These are phyloP conservation scores for Tipula vernalis DNA, from an alignment of 2,888 invertebrate genomes.

Conservation along the genomic window DNA sequence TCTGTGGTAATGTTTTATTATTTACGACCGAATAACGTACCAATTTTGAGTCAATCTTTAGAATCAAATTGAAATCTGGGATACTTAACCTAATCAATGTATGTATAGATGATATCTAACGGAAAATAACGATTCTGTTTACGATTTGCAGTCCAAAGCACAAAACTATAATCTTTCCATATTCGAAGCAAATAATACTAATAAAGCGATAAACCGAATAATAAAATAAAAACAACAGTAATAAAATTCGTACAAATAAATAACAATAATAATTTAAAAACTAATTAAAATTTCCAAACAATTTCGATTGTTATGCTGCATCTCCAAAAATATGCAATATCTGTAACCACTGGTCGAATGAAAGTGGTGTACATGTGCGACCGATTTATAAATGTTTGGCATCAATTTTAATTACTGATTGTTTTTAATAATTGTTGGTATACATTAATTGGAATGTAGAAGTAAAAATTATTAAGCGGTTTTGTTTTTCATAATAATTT, in stretches of 20 bases:
- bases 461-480: background rate
- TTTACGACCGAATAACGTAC: too few relatives aligned
- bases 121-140: too few relatives aligned
- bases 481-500: background rate
- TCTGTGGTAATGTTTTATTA: too few relatives aligned
- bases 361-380: background rate
- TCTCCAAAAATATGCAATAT: background rate
- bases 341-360: background rate
- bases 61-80: too few relatives aligned
- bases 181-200: background rate
- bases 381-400: background rate
- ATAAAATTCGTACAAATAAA: background rate
- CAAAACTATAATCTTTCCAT: too few relatives aligned
- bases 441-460: background rate
- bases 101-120: too few relatives aligned
- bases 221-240: background rate
- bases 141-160: too few relatives aligned
- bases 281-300: background rate
- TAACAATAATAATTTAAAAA: background rate
- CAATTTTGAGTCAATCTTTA: too few relatives aligned
- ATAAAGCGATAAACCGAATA: background rate
- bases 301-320: background rate
- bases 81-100: too few relatives aligned
- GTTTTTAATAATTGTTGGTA: background rate
- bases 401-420: background rate